Evolutionary conservation across 2,888 invertebrate species (phyloP), one percentile per base, ranked within the genome.

Genomic region (Diplolepis rosae): DNA sequence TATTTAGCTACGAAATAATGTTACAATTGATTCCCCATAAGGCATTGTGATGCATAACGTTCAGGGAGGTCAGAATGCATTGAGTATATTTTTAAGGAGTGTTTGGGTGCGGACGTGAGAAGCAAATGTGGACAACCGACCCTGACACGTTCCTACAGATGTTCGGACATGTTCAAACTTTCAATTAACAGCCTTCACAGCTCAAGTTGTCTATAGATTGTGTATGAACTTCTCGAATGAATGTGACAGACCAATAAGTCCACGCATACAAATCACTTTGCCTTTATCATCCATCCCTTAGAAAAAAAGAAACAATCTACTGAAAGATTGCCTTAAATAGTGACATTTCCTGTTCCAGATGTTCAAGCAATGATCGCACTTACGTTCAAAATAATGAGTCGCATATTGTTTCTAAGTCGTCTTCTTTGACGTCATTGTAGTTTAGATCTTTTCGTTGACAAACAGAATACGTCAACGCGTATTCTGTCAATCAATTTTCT

Each of bases 81-180:
- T 42, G 68, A 69, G 51, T 56, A n/a, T n/a, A n/a, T n/a, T n/a
- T n/a, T 68, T 52, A 74, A 74, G 52, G 61, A 76, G 66, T 68
- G 52, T 71, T 69, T 69, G 65, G 56, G 70, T 71, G 69, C 72
- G 71, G 68, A 77, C 72, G 72, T 67, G 72, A 74, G 77, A 56
- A 70, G 73, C 70, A 74, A 78, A 79, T 78, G 82, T 80, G 80
- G 82, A 82, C 76, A 82, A 81, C 80, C 82, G 83, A 76, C 81
- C 80, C 81, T 82, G 82, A 83, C 83, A 79, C 73, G 79, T 71
- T 72, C 77, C 69, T 74, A 72, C 79, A 76, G 74, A 80, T 73
- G 71, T 72, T 73, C 66, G 35, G 65, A 61, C 71, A 70, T 68
- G 77, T 66, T 65, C 65, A 48, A 69, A 76, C 72, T 75, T 65